Evolutionary conservation across 2,113 vertebrate genomes (phyloP).

Genomic region (Rostratula benghalensis): DNA sequence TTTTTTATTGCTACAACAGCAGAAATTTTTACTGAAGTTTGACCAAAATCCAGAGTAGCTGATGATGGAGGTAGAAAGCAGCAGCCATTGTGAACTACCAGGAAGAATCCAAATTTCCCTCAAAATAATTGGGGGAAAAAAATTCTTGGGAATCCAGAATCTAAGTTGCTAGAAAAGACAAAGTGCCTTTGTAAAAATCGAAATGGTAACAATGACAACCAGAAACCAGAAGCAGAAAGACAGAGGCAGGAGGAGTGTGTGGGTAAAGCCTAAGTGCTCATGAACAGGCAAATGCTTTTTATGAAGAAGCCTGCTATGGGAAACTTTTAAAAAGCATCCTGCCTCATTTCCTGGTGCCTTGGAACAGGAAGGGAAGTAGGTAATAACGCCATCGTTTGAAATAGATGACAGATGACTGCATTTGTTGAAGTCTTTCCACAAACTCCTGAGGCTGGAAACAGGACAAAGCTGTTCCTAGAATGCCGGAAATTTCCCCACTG

Average conservation of each 20-base stretch:
- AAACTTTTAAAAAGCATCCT: background rate
- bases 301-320: background rate
- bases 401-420: background rate
- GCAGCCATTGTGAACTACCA: background rate
- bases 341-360: slow-evolving; percentile 35
- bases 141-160: background rate
- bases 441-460: background rate
- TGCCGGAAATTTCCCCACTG: background rate
- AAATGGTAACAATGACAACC: background rate
- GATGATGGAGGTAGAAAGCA: background rate
- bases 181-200: background rate
- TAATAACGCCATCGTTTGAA: background rate
- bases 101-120: background rate
- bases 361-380: slow-evolving; percentile 54
- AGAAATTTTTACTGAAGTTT: background rate
- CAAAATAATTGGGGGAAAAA: background rate
- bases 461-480: slow-evolving; percentile 41
- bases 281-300: background rate
- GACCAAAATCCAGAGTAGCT: background rate
- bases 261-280: background rate
- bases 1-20: background rate
- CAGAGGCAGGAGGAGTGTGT: background rate
- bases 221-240: background rate
- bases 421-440: background rate
- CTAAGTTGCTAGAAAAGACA: background rate